Evolutionary conservation across 2,797 vertebrate genomes (phyloP).

Genomic region (Dermochelys coriacea): DNA sequence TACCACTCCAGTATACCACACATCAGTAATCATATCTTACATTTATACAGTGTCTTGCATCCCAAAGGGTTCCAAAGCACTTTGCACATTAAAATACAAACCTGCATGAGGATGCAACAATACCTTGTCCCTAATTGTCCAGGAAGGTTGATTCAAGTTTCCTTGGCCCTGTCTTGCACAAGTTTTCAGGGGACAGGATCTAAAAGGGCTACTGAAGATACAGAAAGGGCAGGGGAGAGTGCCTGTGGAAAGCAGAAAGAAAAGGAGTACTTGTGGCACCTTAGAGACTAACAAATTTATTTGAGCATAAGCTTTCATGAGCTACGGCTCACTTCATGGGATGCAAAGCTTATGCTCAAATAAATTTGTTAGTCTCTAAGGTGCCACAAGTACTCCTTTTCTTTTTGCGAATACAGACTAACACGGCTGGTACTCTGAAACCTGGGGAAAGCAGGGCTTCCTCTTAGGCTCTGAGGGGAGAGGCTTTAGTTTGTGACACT

Average conservation of each 20-base stretch:
- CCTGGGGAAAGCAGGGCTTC: not conserved
- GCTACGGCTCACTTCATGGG: no score
- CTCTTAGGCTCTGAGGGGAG: not conserved
- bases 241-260: not conserved
- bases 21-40: not conserved
- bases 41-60: not conserved
- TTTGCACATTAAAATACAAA: not conserved
- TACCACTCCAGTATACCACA: constrained; percentile 32
- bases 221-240: not conserved
- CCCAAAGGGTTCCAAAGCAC: not conserved
- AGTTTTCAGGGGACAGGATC: not conserved
- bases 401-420: no score
- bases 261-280: no score
- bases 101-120: not conserved
- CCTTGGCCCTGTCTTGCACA: not conserved
- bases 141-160: not conserved
- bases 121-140: not conserved
- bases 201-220: not conserved
- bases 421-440: no score
- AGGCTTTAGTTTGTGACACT: not conserved
- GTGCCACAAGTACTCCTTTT: no score
- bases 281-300: no score
- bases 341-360: no score
- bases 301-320: no score
- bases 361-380: no score